Base-by-base conservation (phyloP, 1,140 invertebrate species). In the Choristoneura fumiferana region DNA sequence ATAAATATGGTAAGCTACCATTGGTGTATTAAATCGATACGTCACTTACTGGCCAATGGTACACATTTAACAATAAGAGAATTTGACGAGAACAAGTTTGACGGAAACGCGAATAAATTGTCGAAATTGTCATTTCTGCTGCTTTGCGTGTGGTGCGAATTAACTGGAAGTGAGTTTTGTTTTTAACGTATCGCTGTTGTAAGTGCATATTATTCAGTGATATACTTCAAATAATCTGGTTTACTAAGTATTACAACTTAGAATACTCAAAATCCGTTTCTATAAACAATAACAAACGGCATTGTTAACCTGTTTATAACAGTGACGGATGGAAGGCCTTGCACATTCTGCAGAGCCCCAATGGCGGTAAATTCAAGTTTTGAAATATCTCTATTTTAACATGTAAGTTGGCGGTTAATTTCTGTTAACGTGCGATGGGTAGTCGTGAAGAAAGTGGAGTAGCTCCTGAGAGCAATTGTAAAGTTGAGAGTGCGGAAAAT, bases 381-480 rank as follows among this genome's bases (percentile, higher is more conserved):
- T 73, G 61, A 62, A 66, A 71, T 73, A 45, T 66, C 67, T 57
- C 58, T 36, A 33, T 55, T 64, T 60, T 71, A 71, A 57, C 12
- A 69, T 73, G 67, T 73, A 62, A 22, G 17, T 54, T 59, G 69
- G 54, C 67, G 63, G 64, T 58, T 65, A 56, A 69, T 62, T 66
- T 6, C 49, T 71, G 49, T 54, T 45, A 12, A 35, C 17, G 33
- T 67, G 66, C 64, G 74, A 89, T 89, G 86, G 84, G 79, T 66
- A 87, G 77, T 66, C 72, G 78, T 13, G 78, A 81, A 71, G 74
- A 82, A 76, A 81, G 66, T 69, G 83, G 94, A 9, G 92, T 95
- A 71, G 91, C 93, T 22, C 95, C 94, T 80, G 93, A 95, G 74
- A 95, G 93, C 54, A 94, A 93, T 76, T 91, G 93, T 60, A 95